Evolutionary conservation across 2,888 invertebrate species (phyloP).

Genomic region (Cerastis leucographa): DNA sequence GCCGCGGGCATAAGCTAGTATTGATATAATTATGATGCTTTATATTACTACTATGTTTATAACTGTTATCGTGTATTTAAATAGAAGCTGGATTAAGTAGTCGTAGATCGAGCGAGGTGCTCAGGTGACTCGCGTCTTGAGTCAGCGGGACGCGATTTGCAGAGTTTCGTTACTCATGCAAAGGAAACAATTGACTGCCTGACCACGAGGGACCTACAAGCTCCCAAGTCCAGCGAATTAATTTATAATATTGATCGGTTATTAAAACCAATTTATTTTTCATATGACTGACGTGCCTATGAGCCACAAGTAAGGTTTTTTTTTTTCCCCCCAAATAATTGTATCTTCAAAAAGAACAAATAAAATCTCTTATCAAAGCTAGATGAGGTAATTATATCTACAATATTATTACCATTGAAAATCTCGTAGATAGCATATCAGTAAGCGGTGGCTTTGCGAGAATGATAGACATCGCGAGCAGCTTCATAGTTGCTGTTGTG

Average conservation of each 20-base stretch:
- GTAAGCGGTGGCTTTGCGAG: slow-evolving; percentile 56
- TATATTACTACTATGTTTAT: no score
- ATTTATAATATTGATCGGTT: neutral
- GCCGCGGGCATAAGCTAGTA: no score
- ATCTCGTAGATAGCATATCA: slow-evolving; percentile 69
- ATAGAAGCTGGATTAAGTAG: neutral
- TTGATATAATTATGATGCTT: no score
- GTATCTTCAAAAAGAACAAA: slow-evolving; percentile 22
- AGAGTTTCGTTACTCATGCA: neutral
- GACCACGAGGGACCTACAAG: neutral
- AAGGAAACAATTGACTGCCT: neutral
- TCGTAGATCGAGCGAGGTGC: neutral
- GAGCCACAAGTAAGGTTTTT: neutral
- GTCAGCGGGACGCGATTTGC: neutral
- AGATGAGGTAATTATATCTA: slow-evolving; percentile 38
- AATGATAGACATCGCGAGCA: slow-evolving; percentile 61
- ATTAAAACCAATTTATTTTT: no score
- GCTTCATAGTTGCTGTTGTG: slow-evolving; percentile 33
- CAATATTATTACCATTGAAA: slow-evolving; percentile 44
- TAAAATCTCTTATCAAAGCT: slow-evolving; percentile 40
- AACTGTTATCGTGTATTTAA: no score
- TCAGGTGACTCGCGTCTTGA: neutral
- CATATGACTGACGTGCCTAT: neutral
- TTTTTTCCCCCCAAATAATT: neutral
- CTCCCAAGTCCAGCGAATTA: neutral